Evolutionary conservation across 2,113 vertebrate genomes (phyloP).

Genomic region (Brachyhypopomus occidentalis): DNA sequence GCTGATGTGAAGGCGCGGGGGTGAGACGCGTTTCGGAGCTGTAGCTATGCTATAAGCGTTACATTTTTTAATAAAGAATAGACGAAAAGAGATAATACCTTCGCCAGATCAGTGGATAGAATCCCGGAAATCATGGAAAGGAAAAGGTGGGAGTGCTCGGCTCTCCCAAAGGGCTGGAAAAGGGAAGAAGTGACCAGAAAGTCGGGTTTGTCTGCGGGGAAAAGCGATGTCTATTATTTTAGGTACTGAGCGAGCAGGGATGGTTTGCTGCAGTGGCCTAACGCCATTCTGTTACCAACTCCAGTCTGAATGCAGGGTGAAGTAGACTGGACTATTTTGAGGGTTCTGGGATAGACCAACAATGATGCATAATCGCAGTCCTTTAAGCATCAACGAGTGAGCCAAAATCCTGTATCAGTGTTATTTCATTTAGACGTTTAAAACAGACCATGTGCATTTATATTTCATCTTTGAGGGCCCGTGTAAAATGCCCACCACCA

Average conservation of each 20-base stretch:
- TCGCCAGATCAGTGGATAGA: slow-evolving; percentile 8
- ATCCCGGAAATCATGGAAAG: slow-evolving; percentile 78
- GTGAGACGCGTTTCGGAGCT: not conserved
- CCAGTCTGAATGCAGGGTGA: slow-evolving; percentile 47
- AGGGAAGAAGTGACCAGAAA: slow-evolving; percentile 83
- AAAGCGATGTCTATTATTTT: slow-evolving; percentile 85
- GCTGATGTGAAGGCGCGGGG: slow-evolving; percentile 22
- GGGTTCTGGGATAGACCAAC: not conserved
- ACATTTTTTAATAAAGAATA: not conserved
- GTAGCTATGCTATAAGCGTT: too few species aligned
- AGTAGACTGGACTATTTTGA: not conserved
- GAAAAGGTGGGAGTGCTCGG: slow-evolving; percentile 86
- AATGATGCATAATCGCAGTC: not conserved
- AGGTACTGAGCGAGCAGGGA: slow-evolving; percentile 67
- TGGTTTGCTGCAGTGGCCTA: slow-evolving; percentile 11
- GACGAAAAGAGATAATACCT: not conserved
- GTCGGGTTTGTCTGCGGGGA: slow-evolving; percentile 82
- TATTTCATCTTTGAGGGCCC: not conserved
- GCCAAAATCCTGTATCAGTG: not conserved
- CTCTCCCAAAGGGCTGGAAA: slow-evolving; percentile 76
- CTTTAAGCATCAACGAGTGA: not conserved
- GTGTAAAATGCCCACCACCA: not conserved
- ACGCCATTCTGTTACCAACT: slow-evolving; percentile 30
- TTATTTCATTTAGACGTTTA: slow-evolving; percentile 32
- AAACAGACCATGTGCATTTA: slow-evolving; percentile 8